These are phyloP conservation scores for Campoletis sonorensis DNA, from an alignment of 1,140 invertebrate genomes.

Conservation along the genomic window DNA sequence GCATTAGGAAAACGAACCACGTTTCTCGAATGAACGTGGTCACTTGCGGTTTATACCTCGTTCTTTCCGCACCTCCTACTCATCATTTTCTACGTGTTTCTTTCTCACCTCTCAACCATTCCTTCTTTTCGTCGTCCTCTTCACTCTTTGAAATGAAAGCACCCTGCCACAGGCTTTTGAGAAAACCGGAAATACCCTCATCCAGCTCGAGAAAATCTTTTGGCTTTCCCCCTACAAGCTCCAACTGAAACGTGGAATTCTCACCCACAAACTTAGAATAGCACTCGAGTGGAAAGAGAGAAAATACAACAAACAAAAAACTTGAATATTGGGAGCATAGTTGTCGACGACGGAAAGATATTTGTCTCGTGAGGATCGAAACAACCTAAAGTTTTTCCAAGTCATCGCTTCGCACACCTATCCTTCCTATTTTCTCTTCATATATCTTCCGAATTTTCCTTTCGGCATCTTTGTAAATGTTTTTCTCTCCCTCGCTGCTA, in stretches of 20 bases:
- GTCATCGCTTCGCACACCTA: not conserved
- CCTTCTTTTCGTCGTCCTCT: not conserved
- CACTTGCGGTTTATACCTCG: conserved; percentile 10
- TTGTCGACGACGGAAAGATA: conserved; percentile 18
- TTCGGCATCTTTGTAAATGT: no score
- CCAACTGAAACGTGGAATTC: no score
- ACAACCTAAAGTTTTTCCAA: conserved; percentile 23
- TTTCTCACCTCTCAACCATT: not conserved
- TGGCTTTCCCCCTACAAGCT: no score
- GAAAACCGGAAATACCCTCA: conserved; percentile 37
- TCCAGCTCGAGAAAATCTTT: no score
- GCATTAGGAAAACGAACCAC: conserved; percentile 28
- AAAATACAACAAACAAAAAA: no score
- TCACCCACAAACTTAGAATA: no score
- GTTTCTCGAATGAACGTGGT: conserved; percentile 18
- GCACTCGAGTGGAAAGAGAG: no score
- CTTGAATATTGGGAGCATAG: no score
- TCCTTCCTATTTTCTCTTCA: not conserved
- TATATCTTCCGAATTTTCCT: no score
- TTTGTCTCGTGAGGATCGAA: conserved; percentile 33
- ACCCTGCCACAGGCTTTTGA: conserved; percentile 16
- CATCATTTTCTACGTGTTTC: conserved; percentile 30
- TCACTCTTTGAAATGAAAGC: conserved; percentile 12
- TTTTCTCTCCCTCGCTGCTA: no score
- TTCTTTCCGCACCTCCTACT: conserved; percentile 10